Evolutionary conservation across 2,797 vertebrate species (phyloP), one percentile per base, ranked within the genome.

Genomic region (Rhadinocentrus ornatus): DNA sequence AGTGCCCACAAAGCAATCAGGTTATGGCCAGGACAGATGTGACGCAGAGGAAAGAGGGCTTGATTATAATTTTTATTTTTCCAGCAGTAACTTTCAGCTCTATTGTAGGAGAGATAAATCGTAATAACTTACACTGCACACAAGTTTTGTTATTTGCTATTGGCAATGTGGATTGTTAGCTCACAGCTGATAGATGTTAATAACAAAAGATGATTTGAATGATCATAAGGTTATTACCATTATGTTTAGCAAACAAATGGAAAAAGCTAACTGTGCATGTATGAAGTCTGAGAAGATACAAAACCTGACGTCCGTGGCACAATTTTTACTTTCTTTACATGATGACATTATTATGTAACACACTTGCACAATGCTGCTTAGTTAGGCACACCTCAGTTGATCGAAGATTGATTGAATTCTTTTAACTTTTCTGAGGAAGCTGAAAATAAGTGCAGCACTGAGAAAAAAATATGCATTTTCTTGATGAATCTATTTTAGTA

Each of bases 1-100:
- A 90, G 77, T 79, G 74, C 78, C 89, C 85, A 88, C 90, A 92
- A 93, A 92, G 92, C 93, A 94, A 93, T 94, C 93, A 94, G 83
- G 80, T 86, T 83, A 70, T 68, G 69, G 72, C 74, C 68, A 73
- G 83, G 89, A 88, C 88, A 91, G 88, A 91, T 91, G 89, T 78
- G 80, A 84, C 15, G 67, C 76, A 81, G 71, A 76, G 72, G 89
- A 74, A 88, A 73, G 86, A 64, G 84, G 79, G 84, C 75, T 88
- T 93, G 91, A 92, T 93, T 92, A 87, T 90, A 82, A 88, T 20
- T 55, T 55, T 52, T 24, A 4, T 26, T 90, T 88, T 88, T 73
- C 68, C 44, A 35, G 75, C 70, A 84, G 84, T 83, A 91, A 90
- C 86, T 92, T 92, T 75, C 52, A 53, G 62, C 71, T 90, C 74